Evolutionary conservation across 1,140 invertebrate genomes (phyloP).

Genomic region (Triops longicaudatus): DNA sequence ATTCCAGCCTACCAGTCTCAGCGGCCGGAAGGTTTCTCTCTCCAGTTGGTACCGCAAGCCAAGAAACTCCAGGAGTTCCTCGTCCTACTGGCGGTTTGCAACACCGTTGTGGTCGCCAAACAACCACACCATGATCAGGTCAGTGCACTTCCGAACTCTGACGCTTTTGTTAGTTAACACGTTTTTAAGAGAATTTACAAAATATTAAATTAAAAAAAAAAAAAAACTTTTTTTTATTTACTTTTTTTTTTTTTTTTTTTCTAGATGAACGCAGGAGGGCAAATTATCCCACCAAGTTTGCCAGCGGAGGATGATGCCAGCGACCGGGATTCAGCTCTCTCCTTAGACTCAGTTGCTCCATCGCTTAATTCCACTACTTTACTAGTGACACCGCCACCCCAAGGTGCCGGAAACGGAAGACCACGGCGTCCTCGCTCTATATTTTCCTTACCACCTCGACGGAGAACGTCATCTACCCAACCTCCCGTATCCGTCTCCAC

Average conservation of each 20-base stretch:
- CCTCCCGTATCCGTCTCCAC: background rate
- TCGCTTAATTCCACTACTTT: constrained; percentile 2
- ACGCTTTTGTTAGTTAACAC: background rate
- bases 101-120: constrained; percentile 88
- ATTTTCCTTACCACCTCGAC: constrained; percentile 4
- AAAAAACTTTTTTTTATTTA: background rate
- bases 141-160: constrained; percentile 14
- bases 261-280: constrained; percentile 68
- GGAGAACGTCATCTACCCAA: background rate
- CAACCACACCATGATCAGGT: constrained; percentile 60
- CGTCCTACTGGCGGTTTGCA: constrained; percentile 83
- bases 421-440: background rate
- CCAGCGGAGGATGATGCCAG: background rate
- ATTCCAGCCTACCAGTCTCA: constrained; percentile 33
- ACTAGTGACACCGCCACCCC: background rate
- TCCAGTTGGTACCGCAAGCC: constrained; percentile 34
- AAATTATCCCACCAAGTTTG: constrained; percentile 41
- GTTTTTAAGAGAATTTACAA: too few species aligned
- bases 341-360: background rate
- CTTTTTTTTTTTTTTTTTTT: constrained; percentile 30
- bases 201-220: background rate
- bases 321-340: background rate
- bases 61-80: constrained; percentile 79
- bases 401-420: background rate
- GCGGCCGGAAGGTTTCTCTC: background rate